These are phyloP conservation scores for Tromatobia lineatoria DNA, from an alignment of 2,888 invertebrate genomes.

Conservation along the genomic window DNA sequence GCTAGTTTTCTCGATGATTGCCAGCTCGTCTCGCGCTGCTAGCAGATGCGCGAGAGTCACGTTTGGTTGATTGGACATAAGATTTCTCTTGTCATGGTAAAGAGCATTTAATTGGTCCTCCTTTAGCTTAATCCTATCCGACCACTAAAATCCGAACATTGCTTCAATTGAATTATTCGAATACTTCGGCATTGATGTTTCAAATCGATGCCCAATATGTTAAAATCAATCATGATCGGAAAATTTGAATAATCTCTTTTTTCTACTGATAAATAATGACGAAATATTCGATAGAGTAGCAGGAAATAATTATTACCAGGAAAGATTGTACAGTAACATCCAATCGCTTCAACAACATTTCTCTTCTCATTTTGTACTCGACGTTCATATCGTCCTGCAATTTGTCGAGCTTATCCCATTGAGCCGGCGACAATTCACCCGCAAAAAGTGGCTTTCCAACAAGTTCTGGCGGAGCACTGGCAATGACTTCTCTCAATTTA, in stretches of 20 bases:
- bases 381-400: constrained; percentile 91
- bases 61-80: constrained; percentile 87
- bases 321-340: constrained; percentile 99
- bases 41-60: constrained; percentile 92
- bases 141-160: constrained; percentile 89
- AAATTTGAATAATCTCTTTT: not conserved
- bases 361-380: constrained; percentile 94
- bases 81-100: constrained; percentile 87
- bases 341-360: constrained; percentile 95
- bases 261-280: not conserved
- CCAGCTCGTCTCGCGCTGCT: constrained; percentile 93
- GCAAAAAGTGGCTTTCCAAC: constrained; percentile 92
- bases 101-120: constrained; percentile 90
- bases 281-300: constrained; percentile 4
- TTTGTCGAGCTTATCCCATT: constrained; percentile 92
- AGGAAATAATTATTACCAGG: constrained; percentile 87
- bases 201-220: constrained; percentile 86
- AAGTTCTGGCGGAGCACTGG: constrained; percentile 87
- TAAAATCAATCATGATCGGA: constrained; percentile 87
- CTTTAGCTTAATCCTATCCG: constrained; percentile 91
- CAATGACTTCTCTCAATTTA: constrained; percentile 89
- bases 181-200: not conserved
- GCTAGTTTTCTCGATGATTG: constrained; percentile 97
- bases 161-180: constrained; percentile 13
- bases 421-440: constrained; percentile 90